phyloP scores from a whole-genome alignment of 2,888 invertebrate species.

The Sthenelais limicola region DNA sequence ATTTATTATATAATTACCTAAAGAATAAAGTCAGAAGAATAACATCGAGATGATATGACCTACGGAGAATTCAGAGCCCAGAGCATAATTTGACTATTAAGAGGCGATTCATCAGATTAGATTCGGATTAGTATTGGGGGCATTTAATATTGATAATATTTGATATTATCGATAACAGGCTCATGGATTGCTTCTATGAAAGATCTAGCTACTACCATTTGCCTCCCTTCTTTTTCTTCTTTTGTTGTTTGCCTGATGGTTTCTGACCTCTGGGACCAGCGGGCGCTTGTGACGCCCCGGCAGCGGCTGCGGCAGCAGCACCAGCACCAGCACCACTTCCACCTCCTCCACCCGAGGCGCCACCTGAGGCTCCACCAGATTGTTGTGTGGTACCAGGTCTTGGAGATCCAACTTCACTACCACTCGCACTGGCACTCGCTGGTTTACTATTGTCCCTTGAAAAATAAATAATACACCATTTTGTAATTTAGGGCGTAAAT shows the following conservation, averaged over 20 bases:
- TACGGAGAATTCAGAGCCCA: no score
- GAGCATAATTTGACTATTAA: no score
- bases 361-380: not conserved
- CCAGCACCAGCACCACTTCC: not conserved
- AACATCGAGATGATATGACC: no score
- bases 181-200: no score
- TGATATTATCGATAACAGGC: no score
- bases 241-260: slow-evolving; percentile 42
- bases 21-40: no score
- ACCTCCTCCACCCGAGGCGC: no score
- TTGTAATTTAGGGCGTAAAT: not conserved
- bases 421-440: slow-evolving; percentile 37
- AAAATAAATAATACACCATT: not conserved
- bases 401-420: slow-evolving; percentile 48
- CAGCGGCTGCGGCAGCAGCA: slow-evolving; percentile 13
- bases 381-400: slow-evolving; percentile 33
- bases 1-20: no score
- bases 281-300: no score
- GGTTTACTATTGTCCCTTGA: slow-evolving; percentile 47
- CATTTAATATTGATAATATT: no score
- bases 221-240: slow-evolving; percentile 47
- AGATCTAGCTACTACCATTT: slow-evolving; percentile 41
- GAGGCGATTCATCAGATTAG: no score
- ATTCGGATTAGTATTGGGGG: no score
- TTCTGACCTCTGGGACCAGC: slow-evolving; percentile 50